Percentiles rank a stretch among this genome's conserved stretches.
Conservation (phyloP, 1,140 invertebrate species). For the Drosophila kepulauana region DNA sequence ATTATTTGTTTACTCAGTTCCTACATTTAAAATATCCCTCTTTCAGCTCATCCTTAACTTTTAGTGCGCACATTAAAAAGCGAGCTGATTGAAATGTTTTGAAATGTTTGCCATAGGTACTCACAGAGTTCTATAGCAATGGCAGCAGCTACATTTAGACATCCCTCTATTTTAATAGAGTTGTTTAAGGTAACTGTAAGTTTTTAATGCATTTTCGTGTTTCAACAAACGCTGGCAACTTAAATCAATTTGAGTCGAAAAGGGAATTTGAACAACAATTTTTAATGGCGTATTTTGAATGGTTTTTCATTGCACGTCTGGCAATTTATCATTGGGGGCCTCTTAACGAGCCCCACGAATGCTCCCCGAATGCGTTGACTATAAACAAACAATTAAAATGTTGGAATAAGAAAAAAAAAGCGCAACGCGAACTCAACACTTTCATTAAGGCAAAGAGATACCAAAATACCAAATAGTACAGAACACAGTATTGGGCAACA, state of each 20-base stretch:
- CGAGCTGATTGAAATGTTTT: conserved; percentile 58
- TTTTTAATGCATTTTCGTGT: conserved; percentile 76
- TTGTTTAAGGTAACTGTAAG: conserved; percentile 69
- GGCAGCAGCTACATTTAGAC: background rate
- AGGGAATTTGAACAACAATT: conserved; percentile 56
- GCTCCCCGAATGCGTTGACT: conserved; percentile 65
- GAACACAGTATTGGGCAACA: conserved; percentile 68
- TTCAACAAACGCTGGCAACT: conserved; percentile 67
- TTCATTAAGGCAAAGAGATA: conserved; percentile 62
- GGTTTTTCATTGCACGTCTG: conserved; percentile 62
- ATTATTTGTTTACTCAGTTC: conserved; percentile 62
- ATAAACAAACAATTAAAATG: conserved; percentile 80
- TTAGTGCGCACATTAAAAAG: conserved; percentile 52
- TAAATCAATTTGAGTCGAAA: conserved; percentile 74
- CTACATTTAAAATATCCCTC: conserved; percentile 51
- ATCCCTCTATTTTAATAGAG: conserved; percentile 63
- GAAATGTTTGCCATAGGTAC: conserved; percentile 50
- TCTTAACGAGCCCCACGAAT: conserved; percentile 58
- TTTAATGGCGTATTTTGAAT: conserved; percentile 76
- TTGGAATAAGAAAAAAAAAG: conserved; percentile 38
- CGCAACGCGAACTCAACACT: conserved; percentile 77
- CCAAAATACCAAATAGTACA: conserved; percentile 38
- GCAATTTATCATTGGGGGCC: conserved; percentile 71
- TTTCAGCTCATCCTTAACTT: conserved; percentile 29
- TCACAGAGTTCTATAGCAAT: background rate